Base-by-base conservation (phyloP, 64 coral and sea anemone genomes). In the Pocillopora verrucosa region DNA sequence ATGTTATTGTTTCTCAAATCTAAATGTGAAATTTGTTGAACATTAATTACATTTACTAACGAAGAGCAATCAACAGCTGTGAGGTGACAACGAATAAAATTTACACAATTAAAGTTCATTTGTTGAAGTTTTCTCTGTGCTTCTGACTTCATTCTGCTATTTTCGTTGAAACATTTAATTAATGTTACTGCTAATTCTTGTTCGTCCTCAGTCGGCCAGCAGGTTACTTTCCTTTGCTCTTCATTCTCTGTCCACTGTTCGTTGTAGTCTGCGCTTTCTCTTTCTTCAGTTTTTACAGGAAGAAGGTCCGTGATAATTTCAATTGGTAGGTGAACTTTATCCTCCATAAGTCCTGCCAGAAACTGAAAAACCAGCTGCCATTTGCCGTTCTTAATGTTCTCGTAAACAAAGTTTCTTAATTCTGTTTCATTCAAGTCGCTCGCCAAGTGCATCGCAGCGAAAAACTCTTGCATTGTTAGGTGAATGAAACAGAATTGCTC, bases 301-400 rank as follows among this genome's bases (percentile, higher is more conserved):
- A n/a, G n/a, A n/a, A 17, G 74, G 11, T 86, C 35, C 1, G 63
- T 72, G 13, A 86, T 51, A 13, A 68, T 91, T 35, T 62, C 22
- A 60, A 3, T n/a, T n/a, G n/a, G n/a, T n/a, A n/a, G n/a, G n/a
- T n/a, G n/a, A n/a, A n/a, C n/a, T n/a, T n/a, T n/a, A n/a, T 78
- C 67, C 72, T 30, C 60, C 22, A 86, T 16, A 20, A 94, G 72
- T 17, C 92, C 92, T 73, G 76, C 81, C 10, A 86, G 83, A 60
- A 94, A 90, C 62, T 80, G 87, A 17, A 90, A 78, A 15, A 94
- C 92, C 16, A 79, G 1, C 59, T 77, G 58, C 92, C 92, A 94
- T 36, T 86, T 82, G n/a, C n/a, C n/a, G n/a, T n/a, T n/a, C n/a
- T n/a, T n/a, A n/a, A n/a, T n/a, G n/a, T n/a, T n/a, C n/a, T n/a